Evolutionary conservation across 2,888 invertebrate species (phyloP).

Genomic region (Leptinotarsa haldemani): DNA sequence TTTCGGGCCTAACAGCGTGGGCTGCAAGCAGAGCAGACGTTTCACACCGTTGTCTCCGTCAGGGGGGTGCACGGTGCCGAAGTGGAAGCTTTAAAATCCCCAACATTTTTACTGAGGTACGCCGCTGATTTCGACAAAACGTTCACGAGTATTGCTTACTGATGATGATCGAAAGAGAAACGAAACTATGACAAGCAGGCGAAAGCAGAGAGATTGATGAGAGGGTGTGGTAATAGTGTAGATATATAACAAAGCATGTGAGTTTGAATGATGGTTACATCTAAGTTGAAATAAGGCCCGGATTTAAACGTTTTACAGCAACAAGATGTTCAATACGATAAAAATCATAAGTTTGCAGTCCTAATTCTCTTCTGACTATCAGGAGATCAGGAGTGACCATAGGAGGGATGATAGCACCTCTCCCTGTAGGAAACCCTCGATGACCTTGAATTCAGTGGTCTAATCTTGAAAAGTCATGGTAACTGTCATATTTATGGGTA

Average conservation of each 20-base stretch:
- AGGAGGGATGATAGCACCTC: too few species aligned
- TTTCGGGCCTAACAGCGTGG: constrained; percentile 71
- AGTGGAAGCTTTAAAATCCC: constrained; percentile 63
- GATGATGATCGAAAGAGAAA: constrained; percentile 25
- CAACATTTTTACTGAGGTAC: constrained; percentile 62
- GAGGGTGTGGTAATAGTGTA: constrained; percentile 1
- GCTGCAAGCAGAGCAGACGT: constrained; percentile 66
- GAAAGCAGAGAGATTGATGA: neutral
- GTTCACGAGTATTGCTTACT: constrained; percentile 41
- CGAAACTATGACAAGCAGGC: neutral
- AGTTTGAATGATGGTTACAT: too few species aligned
- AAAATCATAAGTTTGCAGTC: too few species aligned
- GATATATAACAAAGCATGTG: neutral
- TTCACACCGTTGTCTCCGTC: constrained; percentile 65
- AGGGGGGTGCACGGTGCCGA: constrained; percentile 66
- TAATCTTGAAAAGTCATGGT: too few species aligned
- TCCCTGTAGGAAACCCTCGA: too few species aligned
- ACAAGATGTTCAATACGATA: too few species aligned
- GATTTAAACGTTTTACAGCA: too few species aligned
- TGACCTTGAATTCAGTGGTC: too few species aligned
- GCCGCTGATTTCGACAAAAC: constrained; percentile 21
- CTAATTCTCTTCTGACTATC: too few species aligned
- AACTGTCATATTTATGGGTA: too few species aligned
- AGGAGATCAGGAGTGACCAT: too few species aligned
- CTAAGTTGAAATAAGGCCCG: too few species aligned